Conservation (phyloP, 2,113 vertebrate genomes). For the Prietella phreatophila region DNA sequence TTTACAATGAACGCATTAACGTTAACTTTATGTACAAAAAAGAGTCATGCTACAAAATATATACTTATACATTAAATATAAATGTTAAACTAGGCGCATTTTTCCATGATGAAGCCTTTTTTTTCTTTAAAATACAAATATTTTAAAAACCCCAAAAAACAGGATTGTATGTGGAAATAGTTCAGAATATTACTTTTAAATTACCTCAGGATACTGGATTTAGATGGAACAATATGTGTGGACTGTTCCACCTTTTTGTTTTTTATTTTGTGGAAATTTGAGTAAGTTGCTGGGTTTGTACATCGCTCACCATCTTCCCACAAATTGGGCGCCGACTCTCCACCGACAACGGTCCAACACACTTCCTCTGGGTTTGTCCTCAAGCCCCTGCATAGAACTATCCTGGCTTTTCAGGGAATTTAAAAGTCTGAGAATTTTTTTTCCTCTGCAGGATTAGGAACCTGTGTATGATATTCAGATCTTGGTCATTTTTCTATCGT, state of each 20-base stretch:
- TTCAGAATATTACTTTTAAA: constrained; percentile 7
- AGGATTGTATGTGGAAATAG: not conserved
- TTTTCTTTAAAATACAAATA: too few relatives aligned
- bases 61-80: constrained; percentile 10
- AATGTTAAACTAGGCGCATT: not conserved
- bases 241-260: not conserved
- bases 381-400: not conserved
- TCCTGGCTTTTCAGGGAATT: not conserved
- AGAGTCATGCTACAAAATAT: constrained; percentile 12
- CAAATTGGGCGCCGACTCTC: not conserved
- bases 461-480: constrained; percentile 48
- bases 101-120: not conserved
- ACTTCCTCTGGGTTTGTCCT: constrained; percentile 15
- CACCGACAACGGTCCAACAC: not conserved
- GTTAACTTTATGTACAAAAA: constrained; percentile 21
- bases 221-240: not conserved
- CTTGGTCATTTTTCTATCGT: constrained; percentile 43
- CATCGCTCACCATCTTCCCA: not conserved
- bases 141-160: not conserved
- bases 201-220: not conserved
- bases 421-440: not conserved
- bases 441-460: not conserved
- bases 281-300: not conserved
- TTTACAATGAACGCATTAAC: constrained; percentile 12
- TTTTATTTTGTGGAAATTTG: not conserved